These are phyloP conservation scores for Physella acuta DNA, from an alignment of 1,140 invertebrate species.

Conservation along the genomic window DNA sequence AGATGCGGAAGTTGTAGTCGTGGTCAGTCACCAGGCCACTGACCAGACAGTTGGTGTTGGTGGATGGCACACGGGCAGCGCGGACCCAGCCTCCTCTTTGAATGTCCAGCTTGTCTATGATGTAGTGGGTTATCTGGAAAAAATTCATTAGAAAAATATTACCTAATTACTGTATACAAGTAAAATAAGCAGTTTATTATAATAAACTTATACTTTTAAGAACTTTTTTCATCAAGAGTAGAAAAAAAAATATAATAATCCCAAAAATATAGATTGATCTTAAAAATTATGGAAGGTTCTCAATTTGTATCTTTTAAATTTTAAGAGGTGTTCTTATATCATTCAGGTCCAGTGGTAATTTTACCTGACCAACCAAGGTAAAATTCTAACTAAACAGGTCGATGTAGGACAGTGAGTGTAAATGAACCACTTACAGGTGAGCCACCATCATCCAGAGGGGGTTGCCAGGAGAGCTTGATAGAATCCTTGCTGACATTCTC, in stretches of 20 bases:
- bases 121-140: constrained; percentile 47
- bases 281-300: too few species aligned
- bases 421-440: constrained; percentile 35
- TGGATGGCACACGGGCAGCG: constrained; percentile 74
- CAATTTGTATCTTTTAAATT: too few species aligned
- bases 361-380: too few species aligned
- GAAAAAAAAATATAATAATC: too few species aligned
- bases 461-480: constrained; percentile 68
- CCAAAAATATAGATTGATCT: too few species aligned
- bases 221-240: too few species aligned
- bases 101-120: constrained; percentile 70
- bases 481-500: constrained; percentile 91
- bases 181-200: too few species aligned
- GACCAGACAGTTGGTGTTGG: constrained; percentile 63
- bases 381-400: neutral
- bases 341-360: too few species aligned
- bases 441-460: constrained; percentile 52
- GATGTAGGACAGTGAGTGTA: neutral
- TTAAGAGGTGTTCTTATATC: too few species aligned
- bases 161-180: too few species aligned
- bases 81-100: constrained; percentile 70
- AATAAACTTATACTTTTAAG: too few species aligned
- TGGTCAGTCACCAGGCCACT: constrained; percentile 88
- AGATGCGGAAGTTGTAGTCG: constrained; percentile 95
- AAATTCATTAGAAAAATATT: too few species aligned